Evolutionary conservation across 1,140 invertebrate species (phyloP).

Genomic region (Lamellibrachia luymesi): DNA sequence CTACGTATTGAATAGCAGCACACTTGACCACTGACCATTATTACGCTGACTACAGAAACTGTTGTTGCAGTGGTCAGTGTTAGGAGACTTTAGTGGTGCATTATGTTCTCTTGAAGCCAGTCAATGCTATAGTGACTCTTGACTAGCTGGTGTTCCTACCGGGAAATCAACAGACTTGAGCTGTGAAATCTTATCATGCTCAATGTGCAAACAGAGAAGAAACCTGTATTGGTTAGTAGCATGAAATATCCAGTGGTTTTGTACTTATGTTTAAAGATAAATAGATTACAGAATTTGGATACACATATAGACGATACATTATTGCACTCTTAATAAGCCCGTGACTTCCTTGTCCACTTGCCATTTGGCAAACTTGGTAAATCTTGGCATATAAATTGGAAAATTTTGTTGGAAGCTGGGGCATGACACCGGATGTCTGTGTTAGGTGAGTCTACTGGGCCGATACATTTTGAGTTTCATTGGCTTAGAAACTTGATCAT

Average conservation of each 20-base stretch:
- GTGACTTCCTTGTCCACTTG: too few species aligned
- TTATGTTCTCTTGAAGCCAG: not conserved
- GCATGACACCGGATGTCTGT: too few species aligned
- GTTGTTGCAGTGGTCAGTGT: not conserved
- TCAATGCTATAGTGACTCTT: not conserved
- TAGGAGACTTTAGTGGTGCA: not conserved
- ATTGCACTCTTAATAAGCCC: too few species aligned
- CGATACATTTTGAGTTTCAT: too few species aligned
- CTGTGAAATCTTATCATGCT: not conserved
- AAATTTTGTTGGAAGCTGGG: too few species aligned
- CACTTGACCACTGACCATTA: not conserved
- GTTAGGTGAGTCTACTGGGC: too few species aligned
- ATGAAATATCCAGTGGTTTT: not conserved
- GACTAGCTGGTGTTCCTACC: too few species aligned
- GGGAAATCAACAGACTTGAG: not conserved
- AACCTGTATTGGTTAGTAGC: not conserved
- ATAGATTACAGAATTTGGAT: not conserved
- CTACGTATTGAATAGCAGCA: not conserved
- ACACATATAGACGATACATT: too few species aligned
- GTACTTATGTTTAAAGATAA: not conserved
- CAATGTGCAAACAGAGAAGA: not conserved
- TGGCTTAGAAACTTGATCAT: not conserved
- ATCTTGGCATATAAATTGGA: too few species aligned
- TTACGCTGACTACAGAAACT: not conserved
- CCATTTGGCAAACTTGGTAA: too few species aligned